phyloP scores from a whole-genome alignment of 2,113 vertebrate species.

The Coptodon bakossiorum region DNA sequence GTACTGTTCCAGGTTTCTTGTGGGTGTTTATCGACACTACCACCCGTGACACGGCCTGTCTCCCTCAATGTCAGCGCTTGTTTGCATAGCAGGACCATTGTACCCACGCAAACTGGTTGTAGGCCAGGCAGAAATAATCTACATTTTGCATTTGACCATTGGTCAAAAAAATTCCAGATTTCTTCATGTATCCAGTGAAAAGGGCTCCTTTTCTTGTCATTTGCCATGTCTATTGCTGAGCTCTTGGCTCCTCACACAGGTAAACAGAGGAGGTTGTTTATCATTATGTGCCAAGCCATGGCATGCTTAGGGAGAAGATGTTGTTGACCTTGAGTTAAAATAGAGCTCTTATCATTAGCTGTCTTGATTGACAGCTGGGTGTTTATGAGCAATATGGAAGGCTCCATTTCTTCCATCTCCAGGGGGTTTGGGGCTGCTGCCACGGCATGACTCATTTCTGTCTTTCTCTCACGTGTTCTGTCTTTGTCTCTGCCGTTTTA shows the following conservation, averaged over 20 bases:
- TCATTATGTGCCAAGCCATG: conserved; percentile 15
- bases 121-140: conserved; percentile 21
- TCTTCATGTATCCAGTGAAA: background rate
- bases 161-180: conserved; percentile 5
- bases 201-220: background rate
- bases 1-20: conserved; percentile 18
- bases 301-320: conserved; percentile 40
- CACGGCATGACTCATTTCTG: background rate
- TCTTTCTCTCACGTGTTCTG: background rate
- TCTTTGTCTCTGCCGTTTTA: background rate
- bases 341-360: conserved; percentile 47
- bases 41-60: conserved; percentile 29
- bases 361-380: conserved; percentile 57
- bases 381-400: conserved; percentile 38
- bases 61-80: background rate
- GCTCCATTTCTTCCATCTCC: conserved; percentile 19
- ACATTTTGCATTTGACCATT: conserved; percentile 8
- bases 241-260: conserved; percentile 18
- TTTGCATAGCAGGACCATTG: conserved; percentile 15
- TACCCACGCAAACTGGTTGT: conserved; percentile 18
- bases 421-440: conserved; percentile 6
- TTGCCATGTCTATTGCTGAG: background rate
- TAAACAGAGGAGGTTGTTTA: conserved; percentile 54
- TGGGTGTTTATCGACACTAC: conserved; percentile 47
- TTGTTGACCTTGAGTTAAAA: conserved; percentile 61